These are phyloP conservation scores for Decapterus maruadsi DNA, from an alignment of 2,797 vertebrate species.

Conservation along the genomic window DNA sequence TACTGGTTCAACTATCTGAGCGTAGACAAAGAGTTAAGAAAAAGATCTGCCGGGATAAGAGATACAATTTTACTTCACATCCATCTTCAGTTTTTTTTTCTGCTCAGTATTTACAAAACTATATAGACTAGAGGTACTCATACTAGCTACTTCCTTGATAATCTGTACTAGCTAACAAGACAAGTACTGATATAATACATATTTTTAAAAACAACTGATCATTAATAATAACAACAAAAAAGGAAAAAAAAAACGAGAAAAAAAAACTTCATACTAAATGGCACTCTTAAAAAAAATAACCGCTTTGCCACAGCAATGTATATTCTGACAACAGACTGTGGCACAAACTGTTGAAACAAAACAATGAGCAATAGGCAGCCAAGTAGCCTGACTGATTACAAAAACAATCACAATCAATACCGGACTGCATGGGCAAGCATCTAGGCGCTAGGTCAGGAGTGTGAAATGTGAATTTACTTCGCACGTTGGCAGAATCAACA, in stretches of 20 bases:
- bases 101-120: slow-evolving; percentile 84
- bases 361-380: slow-evolving; percentile 44
- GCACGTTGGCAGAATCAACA: slow-evolving; percentile 35
- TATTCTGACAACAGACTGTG: slow-evolving; percentile 39
- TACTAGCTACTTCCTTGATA: slow-evolving; percentile 84
- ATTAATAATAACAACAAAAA: slow-evolving; percentile 64
- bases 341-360: slow-evolving; percentile 55
- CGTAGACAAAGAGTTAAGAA: slow-evolving; percentile 73
- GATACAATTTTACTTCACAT: slow-evolving; percentile 76
- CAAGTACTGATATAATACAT: slow-evolving; percentile 82
- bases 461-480: slow-evolving; percentile 55
- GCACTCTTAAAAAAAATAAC: slow-evolving; percentile 59
- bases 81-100: slow-evolving; percentile 65
- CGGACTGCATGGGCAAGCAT: slow-evolving; percentile 34
- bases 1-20: slow-evolving; percentile 77
- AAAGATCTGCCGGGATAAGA: slow-evolving; percentile 69
- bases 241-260: slow-evolving; percentile 45
- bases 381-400: slow-evolving; percentile 59
- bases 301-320: slow-evolving; percentile 32
- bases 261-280: slow-evolving; percentile 68
- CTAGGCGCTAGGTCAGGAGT: slow-evolving; percentile 20
- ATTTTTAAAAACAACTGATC: slow-evolving; percentile 71
- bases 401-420: slow-evolving; percentile 67
- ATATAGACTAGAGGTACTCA: slow-evolving; percentile 84
- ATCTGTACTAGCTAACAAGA: slow-evolving; percentile 84